Evolutionary conservation across 2,113 vertebrate genomes (phyloP).

Genomic region (Bubalus kerabau): DNA sequence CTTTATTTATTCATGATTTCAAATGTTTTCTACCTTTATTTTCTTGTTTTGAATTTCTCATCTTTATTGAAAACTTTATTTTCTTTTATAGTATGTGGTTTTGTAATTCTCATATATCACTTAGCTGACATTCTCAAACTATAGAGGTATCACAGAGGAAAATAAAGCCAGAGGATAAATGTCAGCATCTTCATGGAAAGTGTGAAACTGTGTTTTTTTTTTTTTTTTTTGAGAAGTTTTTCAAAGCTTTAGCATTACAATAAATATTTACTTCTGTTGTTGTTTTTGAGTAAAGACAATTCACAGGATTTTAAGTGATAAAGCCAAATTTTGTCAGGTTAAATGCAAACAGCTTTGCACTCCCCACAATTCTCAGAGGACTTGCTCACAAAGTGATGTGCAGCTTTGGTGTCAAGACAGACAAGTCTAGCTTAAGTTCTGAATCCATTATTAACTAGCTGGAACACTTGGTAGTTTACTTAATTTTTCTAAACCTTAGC

Average conservation of each 20-base stretch:
- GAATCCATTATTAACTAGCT: background rate
- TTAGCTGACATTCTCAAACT: background rate
- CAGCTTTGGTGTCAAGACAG: background rate
- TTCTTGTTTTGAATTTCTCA: background rate
- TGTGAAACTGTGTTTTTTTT: background rate
- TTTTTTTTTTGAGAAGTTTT: background rate
- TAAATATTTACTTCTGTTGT: background rate
- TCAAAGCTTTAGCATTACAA: background rate
- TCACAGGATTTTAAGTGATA: background rate
- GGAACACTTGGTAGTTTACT: background rate
- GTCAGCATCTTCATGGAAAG: background rate
- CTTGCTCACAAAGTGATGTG: background rate
- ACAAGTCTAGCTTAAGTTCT: background rate
- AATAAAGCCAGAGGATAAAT: background rate
- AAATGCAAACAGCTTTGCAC: background rate
- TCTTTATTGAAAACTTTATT: background rate
- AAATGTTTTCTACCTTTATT: background rate
- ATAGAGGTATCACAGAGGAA: background rate
- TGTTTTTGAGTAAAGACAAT: background rate
- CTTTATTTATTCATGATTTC: background rate
- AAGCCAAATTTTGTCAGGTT: background rate
- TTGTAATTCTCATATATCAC: background rate
- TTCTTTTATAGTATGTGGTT: background rate
- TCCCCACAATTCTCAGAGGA: fast-evolving
- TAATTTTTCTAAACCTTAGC: background rate